Conservation (phyloP, 1,140 invertebrate species). For the Sitodiplosis mosellana region DNA sequence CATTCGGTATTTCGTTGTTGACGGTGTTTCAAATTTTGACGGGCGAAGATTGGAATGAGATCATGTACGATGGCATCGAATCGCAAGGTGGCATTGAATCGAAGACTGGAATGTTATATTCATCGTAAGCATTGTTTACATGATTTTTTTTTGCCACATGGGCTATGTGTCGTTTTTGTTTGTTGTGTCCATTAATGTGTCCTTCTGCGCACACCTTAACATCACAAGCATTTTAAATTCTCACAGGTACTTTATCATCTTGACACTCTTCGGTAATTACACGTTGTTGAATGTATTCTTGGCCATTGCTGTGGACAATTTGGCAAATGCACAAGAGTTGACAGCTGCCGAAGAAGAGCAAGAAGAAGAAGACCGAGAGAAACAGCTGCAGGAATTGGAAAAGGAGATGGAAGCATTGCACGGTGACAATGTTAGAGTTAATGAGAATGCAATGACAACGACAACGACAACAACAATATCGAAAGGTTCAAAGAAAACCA, state of each 20-base stretch:
- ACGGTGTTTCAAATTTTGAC: slow-evolving; percentile 99
- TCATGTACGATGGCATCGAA: slow-evolving; percentile 98
- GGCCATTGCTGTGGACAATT: slow-evolving; percentile 99
- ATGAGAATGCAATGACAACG: slow-evolving; percentile 40
- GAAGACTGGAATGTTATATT: slow-evolving; percentile 78
- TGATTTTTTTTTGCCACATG: neutral
- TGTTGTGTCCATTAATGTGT: too few relatives aligned
- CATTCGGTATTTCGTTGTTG: slow-evolving; percentile 95
- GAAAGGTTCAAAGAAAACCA: slow-evolving; percentile 46
- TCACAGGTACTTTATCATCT: slow-evolving; percentile 82
- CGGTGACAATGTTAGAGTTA: slow-evolving; percentile 40
- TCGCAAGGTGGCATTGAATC: slow-evolving; percentile 82
- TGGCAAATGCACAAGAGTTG: slow-evolving; percentile 98
- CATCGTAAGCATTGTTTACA: slow-evolving; percentile 39
- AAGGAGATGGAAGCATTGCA: slow-evolving; percentile 78
- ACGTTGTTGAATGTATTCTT: slow-evolving; percentile 99
- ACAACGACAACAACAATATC: slow-evolving; percentile 45
- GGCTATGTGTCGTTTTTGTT: neutral
- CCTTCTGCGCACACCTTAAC: neutral
- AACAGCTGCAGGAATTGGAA: slow-evolving; percentile 65
- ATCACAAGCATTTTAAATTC: neutral
- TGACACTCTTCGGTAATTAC: slow-evolving; percentile 99
- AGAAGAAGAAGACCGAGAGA: slow-evolving; percentile 86
- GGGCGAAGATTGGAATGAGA: slow-evolving; percentile 99
- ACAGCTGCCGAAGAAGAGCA: slow-evolving; percentile 98